Percentiles rank a stretch among this genome's conserved stretches.
Conservation (phyloP, 2,888 invertebrate species). For the Hymenopus coronatus region DNA sequence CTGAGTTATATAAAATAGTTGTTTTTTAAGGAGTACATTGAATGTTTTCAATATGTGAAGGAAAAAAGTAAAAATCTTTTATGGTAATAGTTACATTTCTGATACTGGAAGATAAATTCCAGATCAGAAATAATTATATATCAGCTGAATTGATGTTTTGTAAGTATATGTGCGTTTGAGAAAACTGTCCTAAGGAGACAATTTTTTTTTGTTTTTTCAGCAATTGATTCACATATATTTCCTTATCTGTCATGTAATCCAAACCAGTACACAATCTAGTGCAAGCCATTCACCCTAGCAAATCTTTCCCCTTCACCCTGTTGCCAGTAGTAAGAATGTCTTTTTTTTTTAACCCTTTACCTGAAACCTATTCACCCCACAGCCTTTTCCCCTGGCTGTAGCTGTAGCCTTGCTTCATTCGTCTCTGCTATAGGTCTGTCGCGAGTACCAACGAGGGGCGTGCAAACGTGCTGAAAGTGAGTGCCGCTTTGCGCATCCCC, state of each 20-base stretch:
- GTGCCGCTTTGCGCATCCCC: constrained; percentile 99
- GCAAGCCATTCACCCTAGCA: not conserved
- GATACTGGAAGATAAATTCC: not conserved
- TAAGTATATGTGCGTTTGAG: not conserved
- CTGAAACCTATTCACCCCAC: not conserved
- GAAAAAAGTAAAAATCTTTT: not conserved
- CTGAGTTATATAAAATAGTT: not conserved
- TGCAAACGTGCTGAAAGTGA: constrained; percentile 96
- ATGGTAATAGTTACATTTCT: not conserved
- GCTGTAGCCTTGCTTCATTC: constrained; percentile 54
- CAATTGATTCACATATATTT: not conserved
- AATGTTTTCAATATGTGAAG: not conserved
- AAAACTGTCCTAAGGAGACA: not conserved
- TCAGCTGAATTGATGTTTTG: not conserved
- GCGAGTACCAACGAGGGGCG: constrained; percentile 98
- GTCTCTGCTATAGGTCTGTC: constrained; percentile 59
- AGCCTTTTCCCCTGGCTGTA: constrained; percentile 48
- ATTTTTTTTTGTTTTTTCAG: not conserved
- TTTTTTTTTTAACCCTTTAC: not conserved
- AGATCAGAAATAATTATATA: not conserved
- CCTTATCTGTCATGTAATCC: not conserved
- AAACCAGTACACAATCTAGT: not conserved
- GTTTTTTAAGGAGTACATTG: not conserved
- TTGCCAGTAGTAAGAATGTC: constrained; percentile 12
- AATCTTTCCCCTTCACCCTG: not conserved